phyloP scores from a whole-genome alignment of 2,888 invertebrate species.

The Watsonalla binaria region DNA sequence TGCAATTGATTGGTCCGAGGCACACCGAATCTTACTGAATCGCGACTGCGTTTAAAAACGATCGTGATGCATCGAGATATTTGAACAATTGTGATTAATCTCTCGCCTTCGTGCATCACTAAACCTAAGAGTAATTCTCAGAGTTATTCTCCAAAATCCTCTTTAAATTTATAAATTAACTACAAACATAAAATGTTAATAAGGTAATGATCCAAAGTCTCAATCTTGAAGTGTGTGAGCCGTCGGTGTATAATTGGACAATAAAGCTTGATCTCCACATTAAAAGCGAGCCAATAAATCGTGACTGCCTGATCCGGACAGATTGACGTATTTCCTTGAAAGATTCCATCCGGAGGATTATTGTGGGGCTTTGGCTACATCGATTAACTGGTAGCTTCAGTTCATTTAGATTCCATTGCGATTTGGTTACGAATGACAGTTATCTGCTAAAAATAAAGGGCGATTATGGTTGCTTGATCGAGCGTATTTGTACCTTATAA shows the following conservation, averaged over 20 bases:
- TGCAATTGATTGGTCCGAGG: no score
- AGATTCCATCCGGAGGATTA: slow-evolving; percentile 1
- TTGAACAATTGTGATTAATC: no score
- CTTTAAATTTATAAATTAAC: not conserved
- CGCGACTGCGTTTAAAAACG: no score
- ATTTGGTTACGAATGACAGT: not conserved
- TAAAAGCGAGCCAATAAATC: slow-evolving; percentile 61
- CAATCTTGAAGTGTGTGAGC: not conserved
- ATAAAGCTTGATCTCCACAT: slow-evolving; percentile 52
- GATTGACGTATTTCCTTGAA: slow-evolving; percentile 31
- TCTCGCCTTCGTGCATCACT: no score
- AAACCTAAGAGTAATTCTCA: no score
- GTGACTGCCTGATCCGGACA: slow-evolving; percentile 38
- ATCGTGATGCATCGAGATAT: no score
- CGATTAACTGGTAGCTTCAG: not conserved
- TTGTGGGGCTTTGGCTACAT: not conserved
- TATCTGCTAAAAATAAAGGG: no score
- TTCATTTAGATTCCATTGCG: not conserved
- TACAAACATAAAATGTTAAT: not conserved
- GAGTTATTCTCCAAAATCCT: no score
- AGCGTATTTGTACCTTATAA: no score
- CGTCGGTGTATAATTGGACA: slow-evolving; percentile 49
- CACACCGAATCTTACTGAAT: no score
- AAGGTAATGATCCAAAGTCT: not conserved
- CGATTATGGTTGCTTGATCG: no score